These are phyloP conservation scores for Hyles lineata DNA, from an alignment of 2,888 invertebrate genomes.

Conservation along the genomic window DNA sequence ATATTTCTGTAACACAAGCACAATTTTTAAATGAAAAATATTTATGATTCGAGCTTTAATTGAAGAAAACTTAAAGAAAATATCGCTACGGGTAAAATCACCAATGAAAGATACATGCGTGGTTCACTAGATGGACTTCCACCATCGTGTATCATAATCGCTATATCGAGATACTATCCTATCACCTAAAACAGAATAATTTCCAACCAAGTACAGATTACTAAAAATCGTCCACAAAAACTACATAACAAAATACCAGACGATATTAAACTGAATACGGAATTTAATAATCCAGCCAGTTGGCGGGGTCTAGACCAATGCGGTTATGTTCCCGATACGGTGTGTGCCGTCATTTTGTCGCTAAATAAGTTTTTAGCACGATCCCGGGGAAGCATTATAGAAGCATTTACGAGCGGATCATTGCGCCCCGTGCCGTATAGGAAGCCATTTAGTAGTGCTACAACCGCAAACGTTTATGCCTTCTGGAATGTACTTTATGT, in stretches of 20 bases:
- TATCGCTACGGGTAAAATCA: too few species aligned
- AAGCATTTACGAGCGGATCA: constrained; percentile 52
- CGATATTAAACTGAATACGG: not conserved
- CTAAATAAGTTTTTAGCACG: constrained; percentile 41
- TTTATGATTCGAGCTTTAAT: too few species aligned
- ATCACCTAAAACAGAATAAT: too few species aligned
- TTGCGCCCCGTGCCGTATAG: constrained; percentile 49
- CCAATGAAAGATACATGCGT: too few species aligned
- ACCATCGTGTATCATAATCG: too few species aligned
- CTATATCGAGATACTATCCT: too few species aligned
- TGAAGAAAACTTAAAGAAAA: too few species aligned
- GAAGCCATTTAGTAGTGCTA: constrained; percentile 52
- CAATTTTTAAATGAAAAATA: too few species aligned
- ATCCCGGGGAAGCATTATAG: constrained; percentile 43
- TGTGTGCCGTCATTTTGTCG: constrained; percentile 35
- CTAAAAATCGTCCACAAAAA: too few species aligned
- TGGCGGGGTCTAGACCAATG: constrained; percentile 13
- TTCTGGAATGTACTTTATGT: constrained; percentile 36
- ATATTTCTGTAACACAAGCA: too few species aligned
- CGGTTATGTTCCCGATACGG: constrained; percentile 2
- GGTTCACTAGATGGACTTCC: too few species aligned
- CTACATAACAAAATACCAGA: not conserved
- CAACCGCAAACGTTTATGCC: constrained; percentile 48
- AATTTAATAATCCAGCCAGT: constrained; percentile 9
- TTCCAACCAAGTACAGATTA: too few species aligned